Evolutionary conservation across 92 coral and sea anemone genomes (phyloP).

Genomic region (Plumapathes pennacea): DNA sequence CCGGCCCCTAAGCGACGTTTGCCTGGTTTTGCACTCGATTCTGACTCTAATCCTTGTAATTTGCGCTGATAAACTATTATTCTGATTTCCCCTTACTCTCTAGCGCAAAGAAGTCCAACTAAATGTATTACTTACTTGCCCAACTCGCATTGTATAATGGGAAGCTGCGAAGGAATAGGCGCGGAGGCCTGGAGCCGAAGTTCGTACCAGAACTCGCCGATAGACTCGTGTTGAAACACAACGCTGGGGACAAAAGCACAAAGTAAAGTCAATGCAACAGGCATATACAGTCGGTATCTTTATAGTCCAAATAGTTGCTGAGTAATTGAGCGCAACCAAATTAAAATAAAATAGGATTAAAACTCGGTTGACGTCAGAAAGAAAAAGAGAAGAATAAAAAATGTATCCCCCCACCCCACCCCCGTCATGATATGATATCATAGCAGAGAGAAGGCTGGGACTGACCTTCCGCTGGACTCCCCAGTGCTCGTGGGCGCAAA

Average conservation of each 20-base stretch:
- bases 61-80: too few relatives aligned
- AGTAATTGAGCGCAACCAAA: too few relatives aligned
- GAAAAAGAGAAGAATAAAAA: not conserved
- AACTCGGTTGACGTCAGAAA: not conserved
- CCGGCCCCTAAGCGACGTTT: too few relatives aligned
- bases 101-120: not conserved
- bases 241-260: slow-evolving; percentile 51
- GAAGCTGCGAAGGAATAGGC: slow-evolving; percentile 80
- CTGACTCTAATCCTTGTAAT: too few relatives aligned
- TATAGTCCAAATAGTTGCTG: too few relatives aligned
- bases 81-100: too few relatives aligned
- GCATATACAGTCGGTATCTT: too few relatives aligned
- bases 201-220: slow-evolving; percentile 96
- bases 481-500: slow-evolving; percentile 89
- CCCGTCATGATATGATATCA: not conserved
- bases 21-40: too few relatives aligned
- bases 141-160: slow-evolving; percentile 81
- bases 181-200: slow-evolving; percentile 75
- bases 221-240: slow-evolving; percentile 78
- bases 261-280: not conserved
- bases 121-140: slow-evolving; percentile 73
- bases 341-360: not conserved
- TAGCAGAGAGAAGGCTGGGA: not conserved
- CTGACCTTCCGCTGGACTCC: slow-evolving; percentile 85
- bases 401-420: too few relatives aligned